Evolutionary conservation across 2,797 vertebrate genomes (phyloP), one percentile per base, ranked within the genome.

Genomic region (Chrosomus eos): DNA sequence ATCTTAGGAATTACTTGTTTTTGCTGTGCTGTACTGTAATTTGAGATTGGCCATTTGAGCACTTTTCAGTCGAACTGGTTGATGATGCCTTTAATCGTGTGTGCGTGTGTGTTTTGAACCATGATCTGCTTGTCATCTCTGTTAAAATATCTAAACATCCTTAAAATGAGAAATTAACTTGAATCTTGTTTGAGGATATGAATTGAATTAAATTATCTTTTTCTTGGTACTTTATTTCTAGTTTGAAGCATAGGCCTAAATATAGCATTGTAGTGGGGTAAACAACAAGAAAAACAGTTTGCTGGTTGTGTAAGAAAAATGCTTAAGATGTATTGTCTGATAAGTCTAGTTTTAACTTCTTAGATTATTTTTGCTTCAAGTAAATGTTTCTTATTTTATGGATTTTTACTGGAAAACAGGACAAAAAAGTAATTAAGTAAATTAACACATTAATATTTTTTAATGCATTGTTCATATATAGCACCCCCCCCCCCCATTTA

Each of bases 41-140:
- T 38, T 53, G n/a, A 58, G n/a, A 7, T 77, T 83, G 64, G 33
- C 45, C 5, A 43, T 82, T 77, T 83, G 36, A 70, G 82, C 73
- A 58, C 48, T 55, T 77, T 58, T 16, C 21, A 13, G 58, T 21
- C 10, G 16, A 48, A 40, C 26, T 45, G 28, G 60, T 7, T 45
- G 40, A 79, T 21, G 40, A 79, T 43, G 23, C 79, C 19, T 45
- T 73, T 33, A 75, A 66, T 64, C 23, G 36, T 71, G 11, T 28
- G 60, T 3, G 33, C 58, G n/a, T 31, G 43, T 36, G 26, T 36
- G n/a, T n/a, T 60, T 62, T 82, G 33, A 86, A 38, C 43, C 38
- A 3, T 33, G 33, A 21, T 40, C 31, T 26, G 72, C n/a, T 72
- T 53, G 45, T 55, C 51, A 28, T 31, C 72, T 68, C 18, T 58